A percentile compares a stretch with the other conserved stretches of the same genome.
These are phyloP conservation scores for Prunella himalayana DNA, from an alignment of 2,113 vertebrate genomes.

Conservation along the genomic window DNA sequence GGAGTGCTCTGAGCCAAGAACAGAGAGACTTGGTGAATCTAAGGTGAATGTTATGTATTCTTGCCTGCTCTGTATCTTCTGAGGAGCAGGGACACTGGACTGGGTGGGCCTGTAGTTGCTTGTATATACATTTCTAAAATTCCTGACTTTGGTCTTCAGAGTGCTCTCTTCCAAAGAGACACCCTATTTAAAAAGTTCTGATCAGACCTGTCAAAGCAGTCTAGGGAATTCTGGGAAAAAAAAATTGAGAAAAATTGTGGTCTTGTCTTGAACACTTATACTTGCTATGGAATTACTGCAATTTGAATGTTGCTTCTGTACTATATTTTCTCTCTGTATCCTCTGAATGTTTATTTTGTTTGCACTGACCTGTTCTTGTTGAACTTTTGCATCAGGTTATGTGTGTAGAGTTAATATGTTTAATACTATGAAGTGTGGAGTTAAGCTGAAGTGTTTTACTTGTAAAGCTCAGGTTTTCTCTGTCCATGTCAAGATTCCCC, in stretches of 20 bases:
- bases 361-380: background rate
- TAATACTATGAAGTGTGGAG: background rate
- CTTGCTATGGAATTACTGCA: background rate
- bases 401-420: background rate
- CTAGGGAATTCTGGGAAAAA: background rate
- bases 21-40: background rate
- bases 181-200: background rate
- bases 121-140: background rate
- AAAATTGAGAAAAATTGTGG: background rate
- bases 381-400: accelerated
- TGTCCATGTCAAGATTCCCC: accelerated
- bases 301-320: background rate
- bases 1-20: background rate
- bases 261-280: background rate
- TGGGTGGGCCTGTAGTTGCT: background rate
- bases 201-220: background rate
- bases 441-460: background rate
- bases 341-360: background rate
- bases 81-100: background rate
- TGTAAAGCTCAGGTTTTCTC: background rate
- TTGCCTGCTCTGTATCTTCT: background rate
- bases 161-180: background rate
- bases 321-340: background rate
- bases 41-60: background rate
- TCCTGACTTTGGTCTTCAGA: background rate